Evolutionary conservation across 2,888 invertebrate genomes (phyloP).

Genomic region (Rhagonycha lutea): DNA sequence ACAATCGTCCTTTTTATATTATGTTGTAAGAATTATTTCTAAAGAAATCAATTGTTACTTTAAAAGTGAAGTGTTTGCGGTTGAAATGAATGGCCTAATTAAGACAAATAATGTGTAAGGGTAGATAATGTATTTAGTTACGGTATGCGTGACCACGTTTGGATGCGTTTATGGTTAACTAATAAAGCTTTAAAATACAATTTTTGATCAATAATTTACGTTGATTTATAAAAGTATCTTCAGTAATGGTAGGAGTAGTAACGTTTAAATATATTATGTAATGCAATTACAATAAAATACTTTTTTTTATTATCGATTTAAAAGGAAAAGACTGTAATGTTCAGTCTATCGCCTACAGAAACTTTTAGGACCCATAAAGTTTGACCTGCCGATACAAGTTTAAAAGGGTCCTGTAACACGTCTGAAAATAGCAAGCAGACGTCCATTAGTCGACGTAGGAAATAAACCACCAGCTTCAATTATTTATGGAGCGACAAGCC

Average conservation of each 20-base stretch:
- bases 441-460: conserved; percentile 32
- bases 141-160: conserved; percentile 23
- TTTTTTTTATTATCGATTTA: conserved; percentile 12
- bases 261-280: not conserved
- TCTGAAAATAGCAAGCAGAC: conserved; percentile 31
- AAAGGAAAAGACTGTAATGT: conserved; percentile 6
- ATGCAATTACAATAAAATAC: not conserved
- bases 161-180: conserved; percentile 16
- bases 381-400: conserved; percentile 35
- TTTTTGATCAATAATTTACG: conserved; percentile 22
- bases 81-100: conserved; percentile 40
- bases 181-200: conserved; percentile 2
- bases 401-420: conserved; percentile 38
- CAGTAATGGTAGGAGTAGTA: not conserved
- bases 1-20: not conserved
- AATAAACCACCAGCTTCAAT: conserved; percentile 28
- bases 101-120: conserved; percentile 29
- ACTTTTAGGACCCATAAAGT: conserved; percentile 28
- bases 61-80: not conserved
- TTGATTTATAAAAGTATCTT: conserved; percentile 7
- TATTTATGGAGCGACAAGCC: conserved; percentile 24
- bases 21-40: not conserved
- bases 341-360: conserved; percentile 22
- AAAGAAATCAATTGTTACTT: not conserved
- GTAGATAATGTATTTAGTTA: conserved; percentile 25